Evolutionary conservation across 2,888 invertebrate genomes (phyloP).

Genomic region (Dolichomitus sp.): DNA sequence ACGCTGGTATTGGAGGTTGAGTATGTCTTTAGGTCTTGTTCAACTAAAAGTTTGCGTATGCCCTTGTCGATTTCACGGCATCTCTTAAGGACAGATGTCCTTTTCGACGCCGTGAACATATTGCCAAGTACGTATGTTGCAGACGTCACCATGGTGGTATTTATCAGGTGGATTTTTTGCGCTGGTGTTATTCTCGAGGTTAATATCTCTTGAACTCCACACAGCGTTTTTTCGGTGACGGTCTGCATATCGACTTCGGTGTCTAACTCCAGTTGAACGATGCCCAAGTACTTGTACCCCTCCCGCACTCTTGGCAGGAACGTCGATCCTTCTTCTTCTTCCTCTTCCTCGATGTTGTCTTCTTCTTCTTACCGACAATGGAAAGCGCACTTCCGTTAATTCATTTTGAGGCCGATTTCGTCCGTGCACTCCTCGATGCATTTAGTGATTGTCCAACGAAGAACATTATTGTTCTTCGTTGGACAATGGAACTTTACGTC

Average conservation of each 20-base stretch:
- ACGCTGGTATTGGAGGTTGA: slow-evolving; percentile 44
- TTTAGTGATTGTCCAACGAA: too few relatives aligned
- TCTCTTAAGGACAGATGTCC: slow-evolving; percentile 8
- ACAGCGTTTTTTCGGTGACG: neutral
- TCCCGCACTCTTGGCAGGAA: too few relatives aligned
- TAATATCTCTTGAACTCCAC: neutral
- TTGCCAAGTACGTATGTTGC: slow-evolving; percentile 63
- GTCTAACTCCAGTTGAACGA: neutral
- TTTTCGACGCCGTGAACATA: slow-evolving; percentile 34
- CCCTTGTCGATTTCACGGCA: slow-evolving; percentile 16
- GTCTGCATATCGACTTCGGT: neutral
- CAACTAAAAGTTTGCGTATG: slow-evolving; percentile 3
- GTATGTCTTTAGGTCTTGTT: slow-evolving; percentile 7
- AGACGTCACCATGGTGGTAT: slow-evolving; percentile 53
- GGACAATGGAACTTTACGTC: too few relatives aligned
- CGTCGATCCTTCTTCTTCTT: too few relatives aligned
- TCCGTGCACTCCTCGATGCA: too few relatives aligned
- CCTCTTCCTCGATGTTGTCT: too few relatives aligned
- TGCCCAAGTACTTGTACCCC: too few relatives aligned
- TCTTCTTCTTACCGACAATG: too few relatives aligned
- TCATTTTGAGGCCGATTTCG: too few relatives aligned
- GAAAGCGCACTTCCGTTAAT: too few relatives aligned
- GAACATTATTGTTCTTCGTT: too few relatives aligned
- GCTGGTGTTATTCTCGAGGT: slow-evolving; percentile 50
- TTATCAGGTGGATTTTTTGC: slow-evolving; percentile 50